Evolutionary conservation across 2,888 invertebrate species (phyloP).

Genomic region (Drosophila vallismaia): DNA sequence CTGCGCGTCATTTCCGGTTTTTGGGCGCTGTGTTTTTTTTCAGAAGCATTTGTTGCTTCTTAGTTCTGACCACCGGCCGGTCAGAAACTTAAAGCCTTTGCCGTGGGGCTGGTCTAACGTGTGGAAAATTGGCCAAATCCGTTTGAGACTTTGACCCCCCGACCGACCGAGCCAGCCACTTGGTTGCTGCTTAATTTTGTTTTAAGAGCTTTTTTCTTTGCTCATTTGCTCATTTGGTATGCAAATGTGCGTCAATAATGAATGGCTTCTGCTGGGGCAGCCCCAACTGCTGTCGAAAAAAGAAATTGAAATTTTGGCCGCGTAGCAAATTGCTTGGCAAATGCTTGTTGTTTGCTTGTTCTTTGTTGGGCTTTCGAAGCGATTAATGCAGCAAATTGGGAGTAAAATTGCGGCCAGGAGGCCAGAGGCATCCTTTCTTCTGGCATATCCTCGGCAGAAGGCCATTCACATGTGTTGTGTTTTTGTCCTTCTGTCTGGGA

Average conservation of each 20-base stretch:
- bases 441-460: not conserved
- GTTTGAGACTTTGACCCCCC: slow-evolving; percentile 7
- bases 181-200: slow-evolving; percentile 10
- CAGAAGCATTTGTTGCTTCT: slow-evolving; percentile 4
- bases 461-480: not conserved
- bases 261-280: slow-evolving; percentile 7
- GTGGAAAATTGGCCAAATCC: slow-evolving; percentile 42
- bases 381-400: slow-evolving; percentile 44
- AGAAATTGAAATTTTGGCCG: slow-evolving; percentile 40
- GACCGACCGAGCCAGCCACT: not conserved
- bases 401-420: slow-evolving; percentile 31
- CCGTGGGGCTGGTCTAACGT: slow-evolving; percentile 25
- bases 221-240: slow-evolving; percentile 43
- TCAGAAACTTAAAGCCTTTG: slow-evolving; percentile 16
- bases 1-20: slow-evolving; percentile 67
- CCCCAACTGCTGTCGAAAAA: not conserved
- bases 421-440: slow-evolving; percentile 4
- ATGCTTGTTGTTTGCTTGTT: slow-evolving; percentile 22
- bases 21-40: slow-evolving; percentile 3
- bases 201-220: not conserved
- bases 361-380: slow-evolving; percentile 23
- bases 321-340: slow-evolving; percentile 50
- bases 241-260: slow-evolving; percentile 42
- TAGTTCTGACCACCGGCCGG: slow-evolving; percentile 6
- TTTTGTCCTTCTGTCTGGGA: slow-evolving; percentile 1